phyloP scores from a whole-genome alignment of 35 echinoderm and acorn worm species.

The Ophiothrix spiculata region DNA sequence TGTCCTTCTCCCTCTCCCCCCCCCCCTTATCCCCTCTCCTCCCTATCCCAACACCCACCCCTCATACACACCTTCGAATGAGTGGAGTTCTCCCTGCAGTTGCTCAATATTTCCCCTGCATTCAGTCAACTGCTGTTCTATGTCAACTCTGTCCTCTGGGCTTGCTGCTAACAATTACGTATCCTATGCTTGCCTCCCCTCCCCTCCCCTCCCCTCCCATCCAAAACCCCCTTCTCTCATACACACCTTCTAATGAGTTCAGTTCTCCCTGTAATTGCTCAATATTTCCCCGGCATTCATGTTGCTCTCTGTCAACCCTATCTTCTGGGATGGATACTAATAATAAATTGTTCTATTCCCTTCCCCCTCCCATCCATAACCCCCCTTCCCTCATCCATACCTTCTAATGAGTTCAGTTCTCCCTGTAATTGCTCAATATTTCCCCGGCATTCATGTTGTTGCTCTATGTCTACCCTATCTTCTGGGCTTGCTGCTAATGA shows the following conservation, averaged over 20 bases:
- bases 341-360: no score
- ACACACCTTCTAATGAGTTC: no score
- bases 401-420: slow-evolving; percentile 15
- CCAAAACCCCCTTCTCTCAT: no score
- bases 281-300: no score
- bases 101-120: slow-evolving; percentile 26
- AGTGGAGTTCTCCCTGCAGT: background rate
- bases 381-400: no score
- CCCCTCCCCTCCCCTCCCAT: background rate
- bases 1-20: no score
- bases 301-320: no score
- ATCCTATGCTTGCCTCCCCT: background rate
- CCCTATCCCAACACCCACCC: no score
- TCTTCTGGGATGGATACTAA: no score
- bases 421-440: slow-evolving; percentile 23
- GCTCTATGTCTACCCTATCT: slow-evolving; percentile 9
- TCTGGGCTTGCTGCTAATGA: background rate
- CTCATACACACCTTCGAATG: slow-evolving; percentile 26
- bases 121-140: slow-evolving; percentile 25
- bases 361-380: no score
- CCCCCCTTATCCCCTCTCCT: no score
- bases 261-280: no score
- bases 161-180: background rate
- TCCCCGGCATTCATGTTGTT: slow-evolving; percentile 14
- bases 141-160: slow-evolving; percentile 1